These are phyloP conservation scores for Catajapyx aquilonaris DNA, from an alignment of 1,140 invertebrate genomes.

Conservation along the genomic window DNA sequence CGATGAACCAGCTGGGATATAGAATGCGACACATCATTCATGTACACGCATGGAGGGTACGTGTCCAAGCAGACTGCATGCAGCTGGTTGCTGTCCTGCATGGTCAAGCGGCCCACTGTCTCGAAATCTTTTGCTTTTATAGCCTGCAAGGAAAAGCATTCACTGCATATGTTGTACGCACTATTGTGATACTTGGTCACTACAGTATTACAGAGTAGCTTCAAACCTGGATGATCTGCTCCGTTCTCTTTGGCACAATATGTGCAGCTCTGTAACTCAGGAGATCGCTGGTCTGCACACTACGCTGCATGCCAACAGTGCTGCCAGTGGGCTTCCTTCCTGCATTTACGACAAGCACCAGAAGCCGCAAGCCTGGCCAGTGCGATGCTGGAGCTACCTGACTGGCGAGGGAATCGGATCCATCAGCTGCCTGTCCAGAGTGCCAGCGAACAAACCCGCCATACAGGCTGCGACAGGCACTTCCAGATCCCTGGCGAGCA, in stretches of 20 bases:
- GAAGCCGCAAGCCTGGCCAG: constrained; percentile 77
- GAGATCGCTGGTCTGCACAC: constrained; percentile 61
- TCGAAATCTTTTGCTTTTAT: constrained; percentile 63
- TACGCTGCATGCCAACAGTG: constrained; percentile 73
- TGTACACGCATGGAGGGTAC: constrained; percentile 79
- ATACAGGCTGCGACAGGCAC: constrained; percentile 83
- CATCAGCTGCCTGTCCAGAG: constrained; percentile 40
- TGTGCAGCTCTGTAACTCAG: constrained; percentile 47
- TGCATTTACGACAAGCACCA: constrained; percentile 81
- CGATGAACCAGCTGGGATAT: constrained; percentile 61
- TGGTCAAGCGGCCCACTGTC: constrained; percentile 78
- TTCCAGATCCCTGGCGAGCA: constrained; percentile 78
- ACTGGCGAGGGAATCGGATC: constrained; percentile 61
- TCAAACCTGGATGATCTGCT: constrained; percentile 35
- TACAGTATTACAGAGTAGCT: too few relatives aligned
- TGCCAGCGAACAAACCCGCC: constrained; percentile 90
- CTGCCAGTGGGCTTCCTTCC: constrained; percentile 68
- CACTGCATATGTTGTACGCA: neutral
- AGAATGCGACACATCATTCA: constrained; percentile 66
- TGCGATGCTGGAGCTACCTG: constrained; percentile 48
- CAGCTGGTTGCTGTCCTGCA: constrained; percentile 95
- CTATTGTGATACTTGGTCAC: too few relatives aligned
- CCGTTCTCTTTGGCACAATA: constrained; percentile 46
- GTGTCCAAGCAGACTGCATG: constrained; percentile 89
- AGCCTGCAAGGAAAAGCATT: constrained; percentile 26